Evolutionary conservation across 2,797 vertebrate genomes (phyloP).

Genomic region (Ambastaia sidthimunki): DNA sequence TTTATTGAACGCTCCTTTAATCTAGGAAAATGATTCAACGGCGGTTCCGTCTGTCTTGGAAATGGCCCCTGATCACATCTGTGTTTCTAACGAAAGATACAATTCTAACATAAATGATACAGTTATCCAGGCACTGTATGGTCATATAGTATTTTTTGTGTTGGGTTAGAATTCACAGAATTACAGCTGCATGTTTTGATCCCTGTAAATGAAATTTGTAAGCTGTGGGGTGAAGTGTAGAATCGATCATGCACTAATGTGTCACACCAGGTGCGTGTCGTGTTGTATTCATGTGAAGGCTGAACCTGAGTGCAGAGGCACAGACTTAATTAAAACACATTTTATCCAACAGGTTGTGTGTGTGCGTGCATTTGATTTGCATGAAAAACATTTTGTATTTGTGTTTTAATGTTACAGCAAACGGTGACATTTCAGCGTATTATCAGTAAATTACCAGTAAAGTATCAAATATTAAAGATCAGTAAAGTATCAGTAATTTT

Average conservation of each 20-base stretch:
- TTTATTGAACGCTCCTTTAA: neutral
- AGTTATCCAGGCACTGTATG: neutral
- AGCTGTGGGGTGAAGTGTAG: constrained; percentile 34
- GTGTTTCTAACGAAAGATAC: neutral
- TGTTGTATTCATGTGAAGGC: too few relatives aligned
- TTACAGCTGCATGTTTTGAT: constrained; percentile 35
- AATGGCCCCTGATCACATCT: neutral
- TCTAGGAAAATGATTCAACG: neutral
- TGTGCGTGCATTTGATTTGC: neutral
- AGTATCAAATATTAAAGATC: neutral
- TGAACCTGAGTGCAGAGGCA: neutral
- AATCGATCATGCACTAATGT: constrained; percentile 33
- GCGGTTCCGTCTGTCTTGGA: too few relatives aligned
- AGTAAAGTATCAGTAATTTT: neutral
- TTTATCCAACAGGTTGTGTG: neutral
- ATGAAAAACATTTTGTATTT: constrained; percentile 2
- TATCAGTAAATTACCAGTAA: too few relatives aligned
- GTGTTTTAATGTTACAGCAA: neutral
- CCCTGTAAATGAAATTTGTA: constrained; percentile 6
- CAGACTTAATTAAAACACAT: constrained; percentile 19
- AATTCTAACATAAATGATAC: neutral
- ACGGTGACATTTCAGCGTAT: neutral
- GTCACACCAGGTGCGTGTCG: constrained; percentile 16
- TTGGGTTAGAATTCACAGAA: constrained; percentile 29
- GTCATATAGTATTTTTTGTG: neutral